phyloP scores from a whole-genome alignment of 1,140 invertebrate genomes.

The Aphidius gifuensis region DNA sequence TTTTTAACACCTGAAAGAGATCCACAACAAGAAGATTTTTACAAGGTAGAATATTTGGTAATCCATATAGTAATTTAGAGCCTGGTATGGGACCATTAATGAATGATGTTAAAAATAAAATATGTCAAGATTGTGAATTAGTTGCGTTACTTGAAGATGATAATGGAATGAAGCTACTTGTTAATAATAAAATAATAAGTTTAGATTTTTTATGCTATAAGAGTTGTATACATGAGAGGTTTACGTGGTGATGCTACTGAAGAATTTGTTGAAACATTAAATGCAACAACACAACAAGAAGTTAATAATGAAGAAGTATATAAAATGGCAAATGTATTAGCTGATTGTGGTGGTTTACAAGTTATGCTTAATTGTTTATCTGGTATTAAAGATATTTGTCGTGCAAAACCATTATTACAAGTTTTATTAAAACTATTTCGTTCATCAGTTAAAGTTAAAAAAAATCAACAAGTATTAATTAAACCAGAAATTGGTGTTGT shows the following conservation, averaged over 20 bases:
- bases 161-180: conserved; percentile 97
- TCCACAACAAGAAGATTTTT: conserved; percentile 98
- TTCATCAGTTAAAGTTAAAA: conserved; percentile 76
- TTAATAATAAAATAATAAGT: conserved; percentile 98
- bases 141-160: conserved; percentile 95
- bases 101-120: conserved; percentile 98
- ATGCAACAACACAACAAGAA: conserved; percentile 82
- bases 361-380: conserved; percentile 58
- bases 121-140: conserved; percentile 95
- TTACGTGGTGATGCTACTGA: conserved; percentile 96
- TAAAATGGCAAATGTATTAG: conserved; percentile 71
- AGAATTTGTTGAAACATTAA: conserved; percentile 94
- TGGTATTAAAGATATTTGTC: conserved; percentile 67
- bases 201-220: conserved; percentile 92
- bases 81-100: conserved; percentile 92
- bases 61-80: conserved; percentile 93
- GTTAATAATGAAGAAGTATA: conserved; percentile 94
- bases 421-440: conserved; percentile 83
- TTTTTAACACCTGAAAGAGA: conserved; percentile 96
- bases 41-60: conserved; percentile 95
- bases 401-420: conserved; percentile 76
- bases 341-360: conserved; percentile 82
- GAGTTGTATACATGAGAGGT: conserved; percentile 98
- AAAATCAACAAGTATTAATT: conserved; percentile 68
- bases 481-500: conserved; percentile 69